Evolutionary conservation across 1,140 invertebrate species (phyloP).

Genomic region (Stegodyphus mimosarum): DNA sequence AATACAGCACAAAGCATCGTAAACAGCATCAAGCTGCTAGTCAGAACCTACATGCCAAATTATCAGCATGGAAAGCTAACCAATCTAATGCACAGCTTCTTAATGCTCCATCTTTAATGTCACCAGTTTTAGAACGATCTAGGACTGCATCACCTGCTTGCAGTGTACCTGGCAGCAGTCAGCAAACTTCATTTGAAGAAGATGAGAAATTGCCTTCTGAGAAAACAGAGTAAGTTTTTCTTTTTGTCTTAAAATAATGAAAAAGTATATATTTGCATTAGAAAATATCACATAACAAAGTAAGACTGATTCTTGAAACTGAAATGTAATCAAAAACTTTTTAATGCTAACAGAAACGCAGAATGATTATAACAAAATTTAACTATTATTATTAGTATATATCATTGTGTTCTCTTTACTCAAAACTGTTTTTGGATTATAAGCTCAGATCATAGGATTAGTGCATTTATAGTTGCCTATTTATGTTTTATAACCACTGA

Average conservation of each 20-base stretch:
- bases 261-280: neutral
- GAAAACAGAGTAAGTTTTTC: neutral
- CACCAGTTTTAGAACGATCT: slow-evolving; percentile 27
- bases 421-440: neutral
- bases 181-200: neutral
- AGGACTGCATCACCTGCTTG: slow-evolving; percentile 28
- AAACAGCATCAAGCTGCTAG: slow-evolving; percentile 67
- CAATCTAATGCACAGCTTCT: neutral
- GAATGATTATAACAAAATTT: neutral
- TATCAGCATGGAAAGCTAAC: slow-evolving; percentile 35
- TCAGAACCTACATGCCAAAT: slow-evolving; percentile 40
- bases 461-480: neutral
- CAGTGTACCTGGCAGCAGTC: neutral
- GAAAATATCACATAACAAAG: neutral
- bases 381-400: neutral
- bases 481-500: neutral
- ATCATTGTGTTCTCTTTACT: neutral
- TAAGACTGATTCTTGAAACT: neutral
- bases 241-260: neutral
- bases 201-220: slow-evolving; percentile 16
- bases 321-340: neutral
- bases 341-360: too few species aligned
- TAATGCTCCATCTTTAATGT: slow-evolving; percentile 9
- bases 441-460: neutral
- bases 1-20: slow-evolving; percentile 93